Percentiles rank a stretch among this genome's conserved stretches.
phyloP scores from a whole-genome alignment of 2,888 invertebrate genomes.

The Argynnis bischoffii region DNA sequence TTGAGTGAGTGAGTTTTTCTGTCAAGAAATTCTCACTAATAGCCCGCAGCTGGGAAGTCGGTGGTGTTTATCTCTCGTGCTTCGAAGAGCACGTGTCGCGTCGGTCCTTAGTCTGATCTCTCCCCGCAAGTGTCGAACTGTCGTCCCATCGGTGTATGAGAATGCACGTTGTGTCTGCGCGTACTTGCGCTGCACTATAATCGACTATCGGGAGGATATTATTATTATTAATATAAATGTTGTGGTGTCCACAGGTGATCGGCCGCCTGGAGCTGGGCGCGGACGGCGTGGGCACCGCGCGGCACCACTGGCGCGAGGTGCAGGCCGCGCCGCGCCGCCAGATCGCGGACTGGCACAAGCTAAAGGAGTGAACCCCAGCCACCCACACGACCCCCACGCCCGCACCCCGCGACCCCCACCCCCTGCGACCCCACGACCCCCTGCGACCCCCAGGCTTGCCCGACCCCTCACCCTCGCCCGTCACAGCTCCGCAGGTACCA shows the following conservation, averaged over 20 bases:
- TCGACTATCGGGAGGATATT: too few relatives aligned
- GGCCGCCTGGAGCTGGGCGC: slow-evolving; percentile 97
- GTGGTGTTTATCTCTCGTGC: too few relatives aligned
- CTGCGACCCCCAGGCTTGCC: neutral
- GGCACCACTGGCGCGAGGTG: slow-evolving; percentile 98
- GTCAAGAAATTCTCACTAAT: too few relatives aligned
- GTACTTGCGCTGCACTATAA: too few relatives aligned
- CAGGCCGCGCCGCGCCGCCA: slow-evolving; percentile 98
- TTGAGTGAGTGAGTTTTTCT: too few relatives aligned
- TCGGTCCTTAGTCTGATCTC: too few relatives aligned
- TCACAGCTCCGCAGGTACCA: neutral
- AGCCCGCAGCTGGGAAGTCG: too few relatives aligned
- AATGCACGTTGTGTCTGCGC: too few relatives aligned
- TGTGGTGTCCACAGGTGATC: slow-evolving; percentile 87
- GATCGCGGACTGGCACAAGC: slow-evolving; percentile 99
- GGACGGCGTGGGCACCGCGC: slow-evolving; percentile 90
- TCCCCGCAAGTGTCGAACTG: too few relatives aligned
- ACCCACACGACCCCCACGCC: neutral
- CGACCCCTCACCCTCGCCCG: neutral
- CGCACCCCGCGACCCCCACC: slow-evolving; percentile 17
- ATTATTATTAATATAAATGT: too few relatives aligned
- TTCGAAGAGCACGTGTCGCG: too few relatives aligned
- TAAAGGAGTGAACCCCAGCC: slow-evolving; percentile 88
- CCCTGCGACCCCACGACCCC: slow-evolving; percentile 1
- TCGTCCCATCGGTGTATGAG: too few relatives aligned